phyloP scores from a whole-genome alignment of 2,797 vertebrate species.

The Mormyrops boulengeri region DNA sequence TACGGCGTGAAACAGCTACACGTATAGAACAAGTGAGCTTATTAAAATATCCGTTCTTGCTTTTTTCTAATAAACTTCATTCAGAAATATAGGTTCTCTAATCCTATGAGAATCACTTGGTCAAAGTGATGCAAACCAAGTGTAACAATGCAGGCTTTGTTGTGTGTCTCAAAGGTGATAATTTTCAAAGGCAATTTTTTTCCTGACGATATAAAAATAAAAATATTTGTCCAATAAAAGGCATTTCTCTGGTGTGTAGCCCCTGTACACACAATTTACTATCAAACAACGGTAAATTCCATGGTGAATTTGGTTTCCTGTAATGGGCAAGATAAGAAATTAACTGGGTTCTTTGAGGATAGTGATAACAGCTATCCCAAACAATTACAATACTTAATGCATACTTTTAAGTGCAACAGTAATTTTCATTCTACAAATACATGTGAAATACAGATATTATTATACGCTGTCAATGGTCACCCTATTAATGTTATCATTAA shows the following conservation, averaged over 20 bases:
- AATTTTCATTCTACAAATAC: not conserved
- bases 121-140: not conserved
- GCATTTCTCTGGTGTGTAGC: not conserved
- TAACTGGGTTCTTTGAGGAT: not conserved
- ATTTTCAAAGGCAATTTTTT: not conserved
- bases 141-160: not conserved
- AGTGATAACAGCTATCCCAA: not conserved
- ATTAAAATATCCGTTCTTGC: not conserved
- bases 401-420: not conserved
- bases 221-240: not conserved
- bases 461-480: not conserved
- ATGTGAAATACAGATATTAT: constrained; percentile 6
- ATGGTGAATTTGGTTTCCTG: not conserved
- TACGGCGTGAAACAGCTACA: not conserved
- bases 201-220: not conserved
- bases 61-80: not conserved
- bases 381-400: not conserved
- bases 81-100: not conserved
- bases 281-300: not conserved
- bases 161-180: not conserved
- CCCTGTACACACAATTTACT: not conserved
- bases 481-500: not conserved
- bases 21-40: not conserved
- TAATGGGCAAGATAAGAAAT: not conserved
- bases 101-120: not conserved